Base-by-base conservation (phyloP, 2,888 invertebrate genomes). In the Nezara viridula region DNA sequence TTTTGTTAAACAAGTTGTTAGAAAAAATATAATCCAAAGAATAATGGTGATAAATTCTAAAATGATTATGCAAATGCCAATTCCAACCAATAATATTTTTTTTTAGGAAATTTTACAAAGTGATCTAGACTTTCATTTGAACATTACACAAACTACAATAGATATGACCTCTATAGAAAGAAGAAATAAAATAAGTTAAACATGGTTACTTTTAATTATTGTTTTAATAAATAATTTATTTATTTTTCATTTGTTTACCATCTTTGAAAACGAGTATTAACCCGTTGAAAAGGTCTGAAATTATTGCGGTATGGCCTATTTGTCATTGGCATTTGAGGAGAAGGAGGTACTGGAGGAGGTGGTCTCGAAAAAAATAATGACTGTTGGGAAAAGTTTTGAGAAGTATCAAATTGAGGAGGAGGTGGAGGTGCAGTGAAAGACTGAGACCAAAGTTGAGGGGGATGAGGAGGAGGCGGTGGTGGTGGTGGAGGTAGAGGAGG, bases 401-500 rank as follows among this genome's bases (percentile, higher is more conserved):
- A 50, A 27, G 44, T 27, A 44, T 89, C 85, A 37, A 86, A 86
- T 37, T 85, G 88, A 27, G 88, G 89, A 37, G 81, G 55, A 0
- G 89, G 89, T 21, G 86, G 86, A 2, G 89, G 88, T 27, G 88
- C 32, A n/a, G 40, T 40, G 9, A 27, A 40, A 44, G 44, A 32
- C 21, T 40, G 66, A 12, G 66, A 66, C 44, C 66, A 60, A 37
- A 60, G 87, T 27, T 52, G 87, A 16, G 40, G 77, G 1, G 66
- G 86, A 73, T 73, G 86, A 52, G 89, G 89, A n/a, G 77, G 86
- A 40, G 86, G 89, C 21, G 89, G 89, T n/a, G 86, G 89, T 73
- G 77, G 73, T 37, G 89, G 86, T 14, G 60, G 55, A 44, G 86
- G 89, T 7, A 60, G 44, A 6, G 81, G 89, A 85, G 86, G 88